Percentiles rank a stretch among this genome's conserved stretches.
These are phyloP conservation scores for Lytechinus pictus DNA, from an alignment of 35 echinoderm and acorn worm genomes.

Conservation along the genomic window DNA sequence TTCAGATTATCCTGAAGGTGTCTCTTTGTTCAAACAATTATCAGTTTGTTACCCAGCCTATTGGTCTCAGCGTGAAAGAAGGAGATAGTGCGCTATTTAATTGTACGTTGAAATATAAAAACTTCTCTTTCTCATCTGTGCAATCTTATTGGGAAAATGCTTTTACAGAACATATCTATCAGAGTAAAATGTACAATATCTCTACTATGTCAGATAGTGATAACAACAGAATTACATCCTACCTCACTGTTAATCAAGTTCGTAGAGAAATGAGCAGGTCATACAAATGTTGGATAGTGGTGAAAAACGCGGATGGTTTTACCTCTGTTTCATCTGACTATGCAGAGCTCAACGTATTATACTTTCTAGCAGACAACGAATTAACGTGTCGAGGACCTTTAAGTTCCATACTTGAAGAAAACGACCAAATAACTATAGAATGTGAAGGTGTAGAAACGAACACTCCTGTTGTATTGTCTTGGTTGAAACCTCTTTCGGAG, in stretches of 20 bases:
- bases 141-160: not conserved
- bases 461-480: not conserved
- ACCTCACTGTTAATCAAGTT: not conserved
- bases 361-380: not conserved
- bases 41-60: not conserved
- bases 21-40: not conserved
- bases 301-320: not conserved
- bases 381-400: not conserved
- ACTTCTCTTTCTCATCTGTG: not conserved
- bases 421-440: not conserved
- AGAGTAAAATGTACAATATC: not conserved
- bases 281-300: slow-evolving; percentile 3
- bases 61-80: not conserved
- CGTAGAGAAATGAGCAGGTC: not conserved
- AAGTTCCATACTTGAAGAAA: not conserved
- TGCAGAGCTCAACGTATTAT: not conserved
- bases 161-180: not conserved
- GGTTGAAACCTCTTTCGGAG: not conserved
- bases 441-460: not conserved
- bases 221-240: not conserved
- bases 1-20: not conserved
- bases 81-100: not conserved
- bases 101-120: not conserved
- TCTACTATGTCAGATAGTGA: not conserved
- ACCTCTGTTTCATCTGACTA: not conserved